A percentile compares a stretch with the other conserved stretches of the same genome.
These are phyloP conservation scores for Mythimna pallens DNA, from an alignment of 2,888 invertebrate genomes.

Conservation along the genomic window DNA sequence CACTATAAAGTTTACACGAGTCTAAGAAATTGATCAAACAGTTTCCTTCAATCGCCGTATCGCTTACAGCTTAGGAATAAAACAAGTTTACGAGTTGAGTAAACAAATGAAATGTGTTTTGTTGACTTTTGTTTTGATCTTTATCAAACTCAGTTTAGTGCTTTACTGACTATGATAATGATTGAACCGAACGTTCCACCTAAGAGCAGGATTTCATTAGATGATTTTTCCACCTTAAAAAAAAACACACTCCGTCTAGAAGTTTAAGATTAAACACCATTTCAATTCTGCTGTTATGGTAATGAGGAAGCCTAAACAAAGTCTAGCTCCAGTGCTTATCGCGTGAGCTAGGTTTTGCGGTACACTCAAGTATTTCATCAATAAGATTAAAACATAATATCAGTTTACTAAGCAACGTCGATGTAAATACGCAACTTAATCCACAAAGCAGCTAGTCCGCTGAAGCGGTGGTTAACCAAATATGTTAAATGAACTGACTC, in stretches of 20 bases:
- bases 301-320: background rate
- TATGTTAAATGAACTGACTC: conserved; percentile 64
- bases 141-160: background rate
- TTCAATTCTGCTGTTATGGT: background rate
- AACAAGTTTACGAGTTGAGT: conserved; percentile 43
- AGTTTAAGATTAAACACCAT: background rate
- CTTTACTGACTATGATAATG: background rate
- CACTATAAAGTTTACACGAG: conserved; percentile 40
- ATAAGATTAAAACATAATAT: conserved; percentile 22
- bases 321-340: background rate
- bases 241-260: too few species aligned
- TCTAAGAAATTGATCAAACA: conserved; percentile 44
- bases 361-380: background rate
- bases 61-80: conserved; percentile 36
- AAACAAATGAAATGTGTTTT: conserved; percentile 31
- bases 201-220: too few species aligned
- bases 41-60: conserved; percentile 20
- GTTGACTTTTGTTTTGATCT: conserved; percentile 2
- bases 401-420: conserved; percentile 14
- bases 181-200: too few species aligned
- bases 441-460: conserved; percentile 46
- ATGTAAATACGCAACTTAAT: conserved; percentile 33
- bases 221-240: too few species aligned
- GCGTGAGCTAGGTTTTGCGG: background rate
- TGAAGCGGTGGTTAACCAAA: conserved; percentile 52